These are phyloP conservation scores for Pantherophis alleghaniensis DNA, from an alignment of 2,797 vertebrate species.

Conservation along the genomic window DNA sequence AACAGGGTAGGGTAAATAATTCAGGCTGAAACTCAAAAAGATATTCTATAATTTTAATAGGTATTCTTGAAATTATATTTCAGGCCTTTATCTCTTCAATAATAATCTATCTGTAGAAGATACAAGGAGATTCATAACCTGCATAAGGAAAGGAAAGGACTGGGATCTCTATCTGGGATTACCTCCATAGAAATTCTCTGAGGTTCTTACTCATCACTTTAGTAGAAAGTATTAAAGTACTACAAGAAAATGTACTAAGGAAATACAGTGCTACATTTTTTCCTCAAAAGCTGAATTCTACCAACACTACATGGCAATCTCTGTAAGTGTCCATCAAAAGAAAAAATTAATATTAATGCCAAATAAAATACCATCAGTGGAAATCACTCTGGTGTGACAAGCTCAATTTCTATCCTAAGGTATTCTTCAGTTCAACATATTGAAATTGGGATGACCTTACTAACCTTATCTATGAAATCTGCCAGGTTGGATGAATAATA, in stretches of 20 bases:
- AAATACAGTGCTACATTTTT: not conserved
- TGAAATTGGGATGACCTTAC: constrained; percentile 75
- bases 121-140: not conserved
- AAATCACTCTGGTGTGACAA: constrained; percentile 91
- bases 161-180: not conserved
- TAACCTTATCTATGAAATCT: constrained; percentile 73
- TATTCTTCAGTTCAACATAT: constrained; percentile 61
- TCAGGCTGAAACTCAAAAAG: not conserved
- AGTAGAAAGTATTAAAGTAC: constrained; percentile 4
- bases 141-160: not conserved
- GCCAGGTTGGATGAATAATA: constrained; percentile 86
- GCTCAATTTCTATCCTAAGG: constrained; percentile 81
- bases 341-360: constrained; percentile 93
- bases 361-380: constrained; percentile 81
- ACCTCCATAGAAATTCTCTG: not conserved
- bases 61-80: not conserved
- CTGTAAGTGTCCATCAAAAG: constrained; percentile 64
- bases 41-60: not conserved
- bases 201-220: not conserved
- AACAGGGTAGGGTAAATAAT: not conserved
- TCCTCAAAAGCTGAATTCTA: constrained; percentile 8
- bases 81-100: not conserved
- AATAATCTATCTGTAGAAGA: not conserved
- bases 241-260: constrained; percentile 26
- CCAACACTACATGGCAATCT: constrained; percentile 8